phyloP scores from a whole-genome alignment of 2,888 invertebrate genomes.

The Habrosyne pyritoides region DNA sequence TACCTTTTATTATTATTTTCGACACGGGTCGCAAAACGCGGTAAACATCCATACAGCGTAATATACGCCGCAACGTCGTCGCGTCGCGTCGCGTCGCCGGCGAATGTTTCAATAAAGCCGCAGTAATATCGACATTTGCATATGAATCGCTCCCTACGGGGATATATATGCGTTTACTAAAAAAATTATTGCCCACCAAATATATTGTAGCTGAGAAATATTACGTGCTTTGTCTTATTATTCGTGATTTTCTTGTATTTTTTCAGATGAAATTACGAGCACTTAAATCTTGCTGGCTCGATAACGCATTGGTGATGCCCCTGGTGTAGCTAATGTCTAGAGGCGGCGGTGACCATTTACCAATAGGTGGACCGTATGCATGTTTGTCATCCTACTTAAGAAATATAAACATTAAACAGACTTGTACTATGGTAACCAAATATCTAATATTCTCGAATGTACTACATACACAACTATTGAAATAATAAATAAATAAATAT shows the following conservation, averaged over 20 bases:
- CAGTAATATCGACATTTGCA: slow-evolving; percentile 45
- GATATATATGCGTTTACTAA: background rate
- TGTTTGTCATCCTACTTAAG: too few relatives aligned
- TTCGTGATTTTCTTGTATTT: background rate
- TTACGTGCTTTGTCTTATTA: background rate
- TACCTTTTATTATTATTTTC: background rate
- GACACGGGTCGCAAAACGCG: background rate
- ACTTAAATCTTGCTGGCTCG: too few relatives aligned
- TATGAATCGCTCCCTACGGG: slow-evolving; percentile 29
- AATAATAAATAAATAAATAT: too few relatives aligned
- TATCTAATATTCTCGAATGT: too few relatives aligned
- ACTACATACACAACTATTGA: too few relatives aligned
- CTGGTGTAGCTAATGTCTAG: too few relatives aligned
- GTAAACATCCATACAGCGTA: slow-evolving; percentile 17
- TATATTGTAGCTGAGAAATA: background rate
- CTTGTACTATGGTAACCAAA: too few relatives aligned
- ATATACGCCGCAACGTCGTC: slow-evolving; percentile 12
- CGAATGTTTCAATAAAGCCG: slow-evolving; percentile 49
- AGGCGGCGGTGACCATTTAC: too few relatives aligned
- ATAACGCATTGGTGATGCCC: too few relatives aligned
- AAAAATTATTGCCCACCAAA: slow-evolving; percentile 4
- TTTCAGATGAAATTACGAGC: background rate
- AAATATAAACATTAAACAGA: too few relatives aligned
- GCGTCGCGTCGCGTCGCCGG: slow-evolving; percentile 15
- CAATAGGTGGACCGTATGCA: too few relatives aligned